Base-by-base conservation (phyloP, 2,113 vertebrate genomes). In the Okapia johnstoni region DNA sequence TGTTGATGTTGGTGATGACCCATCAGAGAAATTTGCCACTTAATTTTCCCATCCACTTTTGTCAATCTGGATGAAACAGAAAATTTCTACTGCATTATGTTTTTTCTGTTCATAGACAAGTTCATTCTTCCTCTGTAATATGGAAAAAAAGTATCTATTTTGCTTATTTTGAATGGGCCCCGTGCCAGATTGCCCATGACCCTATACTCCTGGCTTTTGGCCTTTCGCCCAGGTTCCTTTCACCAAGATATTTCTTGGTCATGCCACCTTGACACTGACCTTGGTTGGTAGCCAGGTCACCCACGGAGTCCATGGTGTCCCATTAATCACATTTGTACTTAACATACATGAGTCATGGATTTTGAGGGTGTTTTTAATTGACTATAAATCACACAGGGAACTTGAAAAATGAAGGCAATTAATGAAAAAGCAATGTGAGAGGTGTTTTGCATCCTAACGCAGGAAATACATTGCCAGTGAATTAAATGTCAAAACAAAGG, bases 371-470 rank as follows among this genome's bases (percentile, higher is more conserved):
- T 98, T 99, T 99, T 99, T 99, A 99, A 99, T 99, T 99, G 99
- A 99, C 98, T 99, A 99, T 99, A 99, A 99, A 99, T 99, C 99
- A 99, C 99, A 98, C 86, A 97, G 89, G 98, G 93, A 98, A 98
- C 98, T 99, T 99, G 99, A 99, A 99, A 99, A 99, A 99, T 99
- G 98, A 99, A 99, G 98, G 98, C 99, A 99, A 99, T 99, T 99
- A 99, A 98, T 98, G 98, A 98, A 98, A 99, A 99, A 98, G 98
- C 98, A 94, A 92, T 98, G 92, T 97, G 98, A 97, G 92, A 89
- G 96, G 93, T 92, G 60, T 55, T 95, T 97, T 97, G 98, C 97
- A 98, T 98, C 50, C 97, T 98, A 97, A 98, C 86, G 0, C 25
- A 86, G 83, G 63, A 96, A 98, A 97, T 96, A 85, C 66, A 60